These are phyloP conservation scores for Phainopepla nitens DNA, from an alignment of 2,113 vertebrate species.

Conservation along the genomic window DNA sequence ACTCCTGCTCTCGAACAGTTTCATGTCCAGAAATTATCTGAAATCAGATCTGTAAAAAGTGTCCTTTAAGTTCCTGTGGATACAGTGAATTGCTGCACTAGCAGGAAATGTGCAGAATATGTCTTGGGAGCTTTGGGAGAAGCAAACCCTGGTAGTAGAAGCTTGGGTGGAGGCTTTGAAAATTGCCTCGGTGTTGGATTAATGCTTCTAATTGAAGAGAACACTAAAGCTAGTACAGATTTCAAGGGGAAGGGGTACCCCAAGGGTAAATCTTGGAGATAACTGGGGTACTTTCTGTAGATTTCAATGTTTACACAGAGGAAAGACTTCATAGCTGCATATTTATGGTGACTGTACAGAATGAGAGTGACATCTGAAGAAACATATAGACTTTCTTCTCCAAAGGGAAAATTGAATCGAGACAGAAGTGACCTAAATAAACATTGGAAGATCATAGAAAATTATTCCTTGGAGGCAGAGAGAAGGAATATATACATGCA, in stretches of 20 bases:
- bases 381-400: background rate
- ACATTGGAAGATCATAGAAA: slow-evolving; percentile 3
- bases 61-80: background rate
- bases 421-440: slow-evolving; percentile 47
- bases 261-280: slow-evolving; percentile 7
- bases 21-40: background rate
- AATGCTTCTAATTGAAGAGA: slow-evolving; percentile 6
- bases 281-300: background rate
- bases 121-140: background rate
- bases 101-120: background rate
- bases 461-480: slow-evolving; percentile 5
- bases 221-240: background rate
- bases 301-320: background rate
- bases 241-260: background rate
- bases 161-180: background rate
- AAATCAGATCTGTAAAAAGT: background rate
- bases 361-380: background rate
- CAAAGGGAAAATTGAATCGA: background rate
- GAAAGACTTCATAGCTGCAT: background rate
- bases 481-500: slow-evolving; percentile 2
- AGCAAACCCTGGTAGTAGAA: background rate
- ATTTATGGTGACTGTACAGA: background rate
- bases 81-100: background rate
- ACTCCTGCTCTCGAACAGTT: background rate
- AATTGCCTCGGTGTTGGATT: background rate